Conservation (phyloP, 2,888 invertebrate species). For the Harpalus rufipes region DNA sequence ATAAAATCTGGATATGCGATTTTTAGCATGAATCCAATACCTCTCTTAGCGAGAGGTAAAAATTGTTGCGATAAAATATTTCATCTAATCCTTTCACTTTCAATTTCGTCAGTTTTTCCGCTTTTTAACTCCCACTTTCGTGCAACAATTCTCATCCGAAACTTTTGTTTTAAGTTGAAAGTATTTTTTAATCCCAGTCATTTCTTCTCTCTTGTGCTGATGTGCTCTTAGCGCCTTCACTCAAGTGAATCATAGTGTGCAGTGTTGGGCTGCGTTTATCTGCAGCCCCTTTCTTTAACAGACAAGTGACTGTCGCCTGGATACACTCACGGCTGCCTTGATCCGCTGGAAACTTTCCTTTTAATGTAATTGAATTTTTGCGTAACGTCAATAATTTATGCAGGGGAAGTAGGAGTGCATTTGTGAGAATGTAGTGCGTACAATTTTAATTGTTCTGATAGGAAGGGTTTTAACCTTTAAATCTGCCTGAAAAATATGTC, state of each 20-base stretch:
- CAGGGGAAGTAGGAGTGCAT: conserved; percentile 5
- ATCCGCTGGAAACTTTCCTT: conserved; percentile 49
- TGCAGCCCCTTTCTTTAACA: conserved; percentile 6
- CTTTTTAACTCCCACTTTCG: conserved; percentile 5
- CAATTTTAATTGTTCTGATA: neutral
- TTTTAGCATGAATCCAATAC: too few relatives aligned
- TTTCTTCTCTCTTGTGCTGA: conserved; percentile 18
- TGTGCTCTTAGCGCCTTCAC: conserved; percentile 1
- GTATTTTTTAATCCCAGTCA: conserved; percentile 35
- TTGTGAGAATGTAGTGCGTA: neutral
- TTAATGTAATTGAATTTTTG: conserved; percentile 60
- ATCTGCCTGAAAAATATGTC: too few relatives aligned
- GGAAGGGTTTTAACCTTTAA: too few relatives aligned
- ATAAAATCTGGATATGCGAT: too few relatives aligned
- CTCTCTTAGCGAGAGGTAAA: too few relatives aligned
- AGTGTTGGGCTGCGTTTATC: conserved; percentile 33
- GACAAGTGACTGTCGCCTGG: conserved; percentile 30
- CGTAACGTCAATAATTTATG: conserved; percentile 51
- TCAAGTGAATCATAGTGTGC: conserved; percentile 37
- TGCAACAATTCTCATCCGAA: neutral
- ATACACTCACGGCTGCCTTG: neutral
- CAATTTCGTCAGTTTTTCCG: neutral
- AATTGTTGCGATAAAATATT: neutral
- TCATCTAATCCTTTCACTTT: neutral
- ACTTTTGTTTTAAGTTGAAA: conserved; percentile 40